Evolutionary conservation across 2,113 vertebrate species (phyloP).

Genomic region (Larimichthys crocea): DNA sequence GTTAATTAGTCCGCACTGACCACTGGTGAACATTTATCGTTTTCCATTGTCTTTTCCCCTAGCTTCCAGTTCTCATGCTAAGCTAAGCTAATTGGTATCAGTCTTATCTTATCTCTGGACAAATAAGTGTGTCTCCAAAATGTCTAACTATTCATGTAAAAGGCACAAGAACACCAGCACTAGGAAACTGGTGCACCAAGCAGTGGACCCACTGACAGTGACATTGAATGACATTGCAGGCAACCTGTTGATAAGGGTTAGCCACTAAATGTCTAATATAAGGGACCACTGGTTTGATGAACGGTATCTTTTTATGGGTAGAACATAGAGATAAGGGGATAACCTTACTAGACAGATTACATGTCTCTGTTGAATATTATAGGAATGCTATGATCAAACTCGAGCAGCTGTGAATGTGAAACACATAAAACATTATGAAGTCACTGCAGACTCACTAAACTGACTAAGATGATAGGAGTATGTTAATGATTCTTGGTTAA

Average conservation of each 20-base stretch:
- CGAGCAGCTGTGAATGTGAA: neutral
- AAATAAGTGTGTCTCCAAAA: neutral
- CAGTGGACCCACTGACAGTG: neutral
- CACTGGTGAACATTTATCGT: neutral
- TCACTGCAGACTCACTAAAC: neutral
- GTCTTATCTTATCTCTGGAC: neutral
- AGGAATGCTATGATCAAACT: neutral
- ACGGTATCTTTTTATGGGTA: neutral
- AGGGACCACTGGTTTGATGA: neutral
- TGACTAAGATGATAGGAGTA: neutral
- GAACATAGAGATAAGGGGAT: neutral
- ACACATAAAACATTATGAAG: constrained; percentile 8
- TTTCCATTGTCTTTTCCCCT: neutral
- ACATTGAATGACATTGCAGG: neutral
- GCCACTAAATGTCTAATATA: too few species aligned
- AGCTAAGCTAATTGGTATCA: neutral
- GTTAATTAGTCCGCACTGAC: neutral
- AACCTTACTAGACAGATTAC: neutral
- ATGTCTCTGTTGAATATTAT: neutral
- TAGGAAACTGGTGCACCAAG: neutral
- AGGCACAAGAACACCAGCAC: neutral
- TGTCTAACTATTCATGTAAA: neutral
- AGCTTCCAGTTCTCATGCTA: neutral
- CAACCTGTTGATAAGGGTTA: neutral
- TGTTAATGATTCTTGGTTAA: constrained; percentile 34